A percentile compares a stretch with the other conserved stretches of the same genome.
These are phyloP conservation scores for Microcebus griseorufus DNA, from an alignment of 2,113 vertebrate genomes.

Conservation along the genomic window DNA sequence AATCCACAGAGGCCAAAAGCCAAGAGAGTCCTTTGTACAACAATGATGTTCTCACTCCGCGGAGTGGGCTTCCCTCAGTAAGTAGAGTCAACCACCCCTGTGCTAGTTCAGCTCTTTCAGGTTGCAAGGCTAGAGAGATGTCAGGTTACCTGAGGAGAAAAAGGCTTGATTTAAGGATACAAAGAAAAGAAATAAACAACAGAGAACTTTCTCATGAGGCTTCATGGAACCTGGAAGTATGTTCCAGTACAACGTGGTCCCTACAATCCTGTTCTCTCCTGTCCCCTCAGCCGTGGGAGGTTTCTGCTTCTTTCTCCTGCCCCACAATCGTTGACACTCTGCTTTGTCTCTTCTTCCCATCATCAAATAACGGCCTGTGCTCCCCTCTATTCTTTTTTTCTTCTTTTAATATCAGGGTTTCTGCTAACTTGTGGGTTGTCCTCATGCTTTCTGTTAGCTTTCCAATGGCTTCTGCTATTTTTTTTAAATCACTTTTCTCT, in stretches of 20 bases:
- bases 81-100: neutral
- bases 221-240: neutral
- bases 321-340: too few relatives aligned
- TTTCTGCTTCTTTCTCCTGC: neutral
- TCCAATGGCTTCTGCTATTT: neutral
- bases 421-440: neutral
- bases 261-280: accelerated
- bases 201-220: neutral
- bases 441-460: neutral
- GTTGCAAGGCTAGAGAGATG: neutral
- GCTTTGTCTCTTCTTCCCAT: neutral
- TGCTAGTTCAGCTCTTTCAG: neutral
- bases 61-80: too few relatives aligned
- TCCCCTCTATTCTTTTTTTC: neutral
- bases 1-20: neutral
- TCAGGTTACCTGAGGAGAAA: neutral
- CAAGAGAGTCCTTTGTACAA: neutral
- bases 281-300: accelerated
- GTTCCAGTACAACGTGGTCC: neutral
- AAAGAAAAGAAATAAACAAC: neutral
- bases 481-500: neutral
- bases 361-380: neutral
- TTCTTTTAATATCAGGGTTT: neutral
- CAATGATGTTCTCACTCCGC: neutral
- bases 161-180: neutral